A percentile compares a stretch with the other conserved stretches of the same genome.
Evolutionary conservation across 2,113 vertebrate species (phyloP).

Genomic region (Mohoua ochrocephala): DNA sequence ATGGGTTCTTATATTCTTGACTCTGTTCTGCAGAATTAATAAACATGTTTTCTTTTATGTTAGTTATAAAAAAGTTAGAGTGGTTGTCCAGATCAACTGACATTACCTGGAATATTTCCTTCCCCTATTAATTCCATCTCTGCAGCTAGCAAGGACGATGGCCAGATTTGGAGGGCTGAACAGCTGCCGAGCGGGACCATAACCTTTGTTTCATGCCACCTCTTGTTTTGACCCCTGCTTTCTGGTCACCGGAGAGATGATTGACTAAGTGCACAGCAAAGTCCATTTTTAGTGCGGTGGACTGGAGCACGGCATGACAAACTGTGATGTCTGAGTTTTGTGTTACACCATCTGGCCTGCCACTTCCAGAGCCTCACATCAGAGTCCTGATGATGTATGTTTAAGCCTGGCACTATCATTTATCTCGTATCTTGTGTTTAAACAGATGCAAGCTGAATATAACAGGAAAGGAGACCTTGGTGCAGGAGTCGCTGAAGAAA

Average conservation of each 20-base stretch:
- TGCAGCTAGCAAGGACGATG: neutral
- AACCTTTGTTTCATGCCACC: conserved; percentile 32
- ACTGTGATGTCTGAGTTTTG: conserved; percentile 39
- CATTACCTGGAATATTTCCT: neutral
- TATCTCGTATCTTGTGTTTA: conserved; percentile 56
- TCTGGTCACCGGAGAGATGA: conserved; percentile 45
- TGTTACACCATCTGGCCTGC: conserved; percentile 57
- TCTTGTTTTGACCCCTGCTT: conserved; percentile 41
- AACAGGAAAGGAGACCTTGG: conserved; percentile 64
- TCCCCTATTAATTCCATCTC: neutral
- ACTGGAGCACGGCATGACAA: conserved; percentile 51
- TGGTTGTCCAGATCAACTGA: neutral
- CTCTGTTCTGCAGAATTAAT: neutral
- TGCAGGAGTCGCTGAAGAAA: conserved; percentile 32
- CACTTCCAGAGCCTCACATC: conserved; percentile 58
- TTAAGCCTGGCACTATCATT: conserved; percentile 61
- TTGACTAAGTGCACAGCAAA: conserved; percentile 14
- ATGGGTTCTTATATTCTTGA: neutral
- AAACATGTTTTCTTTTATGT: neutral
- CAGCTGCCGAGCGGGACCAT: conserved; percentile 28
- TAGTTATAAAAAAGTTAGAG: neutral
- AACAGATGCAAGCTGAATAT: conserved; percentile 60
- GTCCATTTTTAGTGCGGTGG: conserved; percentile 42
- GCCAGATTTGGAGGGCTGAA: conserved; percentile 46
- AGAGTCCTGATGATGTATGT: conserved; percentile 62